Evolutionary conservation across 2,888 invertebrate species (phyloP).

Genomic region (Andrena trimmerana): DNA sequence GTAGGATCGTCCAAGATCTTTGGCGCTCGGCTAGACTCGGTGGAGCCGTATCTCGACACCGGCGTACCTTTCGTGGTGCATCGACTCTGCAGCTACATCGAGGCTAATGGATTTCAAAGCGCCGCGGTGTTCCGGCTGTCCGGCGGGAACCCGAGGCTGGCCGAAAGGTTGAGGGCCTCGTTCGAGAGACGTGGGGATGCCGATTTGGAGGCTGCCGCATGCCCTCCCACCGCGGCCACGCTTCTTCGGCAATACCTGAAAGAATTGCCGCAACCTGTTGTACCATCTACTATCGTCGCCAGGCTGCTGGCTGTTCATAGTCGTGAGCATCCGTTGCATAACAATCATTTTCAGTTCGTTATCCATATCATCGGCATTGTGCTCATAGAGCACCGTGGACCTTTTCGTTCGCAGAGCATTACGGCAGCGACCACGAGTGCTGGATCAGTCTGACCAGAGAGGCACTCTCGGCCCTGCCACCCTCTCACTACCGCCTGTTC

Average conservation of each 20-base stretch:
- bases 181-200: conserved; percentile 87
- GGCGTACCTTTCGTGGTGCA: conserved; percentile 84
- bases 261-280: conserved; percentile 86
- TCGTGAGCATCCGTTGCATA: conserved; percentile 73
- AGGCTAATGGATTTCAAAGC: conserved; percentile 83
- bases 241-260: conserved; percentile 87
- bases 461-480: conserved; percentile 78
- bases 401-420: conserved; percentile 72
- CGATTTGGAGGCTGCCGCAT: conserved; percentile 86
- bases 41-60: conserved; percentile 81
- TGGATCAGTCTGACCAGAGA: conserved; percentile 82
- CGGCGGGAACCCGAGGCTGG: conserved; percentile 86
- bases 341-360: not conserved
- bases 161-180: conserved; percentile 85
- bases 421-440: conserved; percentile 76
- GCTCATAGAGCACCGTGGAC: not conserved
- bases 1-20: conserved; percentile 77
- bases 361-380: not conserved
- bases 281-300: conserved; percentile 85
- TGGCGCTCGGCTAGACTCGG: conserved; percentile 81
- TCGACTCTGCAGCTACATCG: conserved; percentile 85
- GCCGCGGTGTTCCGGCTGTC: conserved; percentile 86
- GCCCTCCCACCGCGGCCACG: conserved; percentile 87
- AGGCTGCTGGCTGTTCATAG: conserved; percentile 80
- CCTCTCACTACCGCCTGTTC: conserved; percentile 80